Evolutionary conservation across 2,888 invertebrate species (phyloP).

Genomic region (Microctonus hyperodae): DNA sequence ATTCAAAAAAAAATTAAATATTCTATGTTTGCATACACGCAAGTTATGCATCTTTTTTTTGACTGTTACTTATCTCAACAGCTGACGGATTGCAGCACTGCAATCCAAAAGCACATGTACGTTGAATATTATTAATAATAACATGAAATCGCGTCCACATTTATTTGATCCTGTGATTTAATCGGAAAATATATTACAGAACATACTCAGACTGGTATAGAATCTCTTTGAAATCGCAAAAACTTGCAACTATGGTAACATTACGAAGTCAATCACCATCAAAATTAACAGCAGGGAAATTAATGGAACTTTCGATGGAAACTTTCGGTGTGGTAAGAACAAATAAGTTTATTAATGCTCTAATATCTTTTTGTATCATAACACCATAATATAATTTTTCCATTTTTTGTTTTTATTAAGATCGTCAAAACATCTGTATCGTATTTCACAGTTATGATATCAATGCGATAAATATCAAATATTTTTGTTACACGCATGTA

Average conservation of each 20-base stretch:
- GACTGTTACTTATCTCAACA: slow-evolving; percentile 7
- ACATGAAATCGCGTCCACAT: neutral
- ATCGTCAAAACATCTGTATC: slow-evolving; percentile 31
- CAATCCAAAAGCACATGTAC: neutral
- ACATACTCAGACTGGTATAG: slow-evolving; percentile 21
- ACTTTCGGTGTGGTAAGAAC: slow-evolving; percentile 19
- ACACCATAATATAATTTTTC: neutral
- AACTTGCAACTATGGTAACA: slow-evolving; percentile 16
- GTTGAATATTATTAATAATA: neutral
- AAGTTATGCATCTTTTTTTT: slow-evolving; percentile 2
- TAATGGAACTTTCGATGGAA: slow-evolving; percentile 26
- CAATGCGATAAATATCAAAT: neutral
- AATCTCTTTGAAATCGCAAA: slow-evolving; percentile 17
- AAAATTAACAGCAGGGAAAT: slow-evolving; percentile 24
- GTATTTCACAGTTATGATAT: slow-evolving; percentile 28
- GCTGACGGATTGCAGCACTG: neutral
- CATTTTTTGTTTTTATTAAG: slow-evolving; percentile 8
- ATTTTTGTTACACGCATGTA: neutral
- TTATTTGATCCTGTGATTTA: neutral
- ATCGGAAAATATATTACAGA: neutral
- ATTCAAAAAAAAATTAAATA: slow-evolving; percentile 7
- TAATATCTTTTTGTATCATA: neutral
- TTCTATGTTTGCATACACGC: neutral
- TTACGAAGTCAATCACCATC: slow-evolving; percentile 19
- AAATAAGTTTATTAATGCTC: neutral